Evolutionary conservation across 2,888 invertebrate species (phyloP).

Genomic region (Gymnoscelis rufifasciata): DNA sequence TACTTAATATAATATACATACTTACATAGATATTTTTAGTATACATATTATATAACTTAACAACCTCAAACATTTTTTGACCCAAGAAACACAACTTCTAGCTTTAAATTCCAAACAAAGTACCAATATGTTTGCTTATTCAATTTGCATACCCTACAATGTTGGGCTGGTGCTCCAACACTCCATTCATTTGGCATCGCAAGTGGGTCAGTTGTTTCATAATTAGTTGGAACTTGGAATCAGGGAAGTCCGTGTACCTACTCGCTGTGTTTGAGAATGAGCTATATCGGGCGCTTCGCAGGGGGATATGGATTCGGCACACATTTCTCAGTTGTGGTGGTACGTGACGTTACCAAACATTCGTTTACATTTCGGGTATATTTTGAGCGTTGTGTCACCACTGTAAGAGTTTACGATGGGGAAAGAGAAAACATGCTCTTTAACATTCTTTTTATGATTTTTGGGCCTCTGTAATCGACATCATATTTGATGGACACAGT

Average conservation of each 20-base stretch:
- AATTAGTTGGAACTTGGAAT: conserved; percentile 15
- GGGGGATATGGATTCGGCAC: conserved; percentile 12
- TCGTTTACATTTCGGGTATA: conserved; percentile 2
- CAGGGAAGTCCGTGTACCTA: conserved; percentile 3
- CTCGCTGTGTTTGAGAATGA: conserved; percentile 11
- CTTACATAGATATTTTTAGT: too few species aligned
- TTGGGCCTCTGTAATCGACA: too few species aligned
- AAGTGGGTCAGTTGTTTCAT: conserved; percentile 30
- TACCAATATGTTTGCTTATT: neutral
- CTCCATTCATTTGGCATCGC: conserved; percentile 35
- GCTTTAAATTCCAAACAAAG: too few species aligned
- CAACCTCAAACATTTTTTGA: neutral
- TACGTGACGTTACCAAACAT: conserved; percentile 4
- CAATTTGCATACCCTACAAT: conserved; percentile 16
- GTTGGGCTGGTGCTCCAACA: too few species aligned
- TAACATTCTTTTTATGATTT: too few species aligned
- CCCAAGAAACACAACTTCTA: too few species aligned
- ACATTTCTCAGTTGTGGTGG: conserved; percentile 5
- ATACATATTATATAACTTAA: too few species aligned
- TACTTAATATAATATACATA: too few species aligned
- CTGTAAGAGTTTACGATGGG: too few species aligned
- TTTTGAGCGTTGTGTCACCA: conserved; percentile 2
- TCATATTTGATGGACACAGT: too few species aligned
- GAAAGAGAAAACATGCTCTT: too few species aligned
- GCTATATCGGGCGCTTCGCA: conserved; percentile 14